Evolutionary conservation across 2,888 invertebrate species (phyloP), one percentile per base, ranked within the genome.

Genomic region (Pristionchus japonicus): DNA sequence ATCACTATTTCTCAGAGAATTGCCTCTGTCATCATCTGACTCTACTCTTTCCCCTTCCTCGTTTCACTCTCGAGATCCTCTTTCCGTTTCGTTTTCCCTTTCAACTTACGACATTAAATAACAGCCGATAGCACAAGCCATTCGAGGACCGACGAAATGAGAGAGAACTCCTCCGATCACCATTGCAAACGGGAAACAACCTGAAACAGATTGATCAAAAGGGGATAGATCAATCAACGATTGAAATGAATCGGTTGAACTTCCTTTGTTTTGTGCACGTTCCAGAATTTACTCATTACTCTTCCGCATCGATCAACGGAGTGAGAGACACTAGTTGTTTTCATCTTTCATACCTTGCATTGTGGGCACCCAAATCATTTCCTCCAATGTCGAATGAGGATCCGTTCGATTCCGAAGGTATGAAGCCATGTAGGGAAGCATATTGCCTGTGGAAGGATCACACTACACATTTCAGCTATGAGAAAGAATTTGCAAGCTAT

Each of bases 161-260:
- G 92, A 88, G n/a, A 94, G 89, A 49, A 89, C 89, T 7, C 94
- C 94, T 17, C 94, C 94, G 61, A 94, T 92, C 13, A 94, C 93
- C 94, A 94, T 94, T 3, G 94, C 94, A 86, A 94, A 94, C 27
- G 94, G 94, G 84, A 94, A 94, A 88, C 93, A 94, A 23, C 94
- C 94, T 86, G 70, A 15, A 86, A 57, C 47, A 77, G 13, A 74
- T 40, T 40, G 37, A 17, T n/a, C 40, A 70, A 34, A 40, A 13
- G 27, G 4, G 13, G n/a, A n/a, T n/a, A n/a, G n/a, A 70, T 37
- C 70, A 37, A 20, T 70, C 34, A 15, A 23, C 23, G 15, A 37
- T 37, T 9, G 20, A 15, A 0, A 15, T 27, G n/a, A 20, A 40
- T 47, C 47, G 47, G n/a, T 34, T 13, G 11, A 34, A 31, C 31